Base-by-base conservation (phyloP, 2,888 invertebrate species). In the Caenorhabditis imperialis region DNA sequence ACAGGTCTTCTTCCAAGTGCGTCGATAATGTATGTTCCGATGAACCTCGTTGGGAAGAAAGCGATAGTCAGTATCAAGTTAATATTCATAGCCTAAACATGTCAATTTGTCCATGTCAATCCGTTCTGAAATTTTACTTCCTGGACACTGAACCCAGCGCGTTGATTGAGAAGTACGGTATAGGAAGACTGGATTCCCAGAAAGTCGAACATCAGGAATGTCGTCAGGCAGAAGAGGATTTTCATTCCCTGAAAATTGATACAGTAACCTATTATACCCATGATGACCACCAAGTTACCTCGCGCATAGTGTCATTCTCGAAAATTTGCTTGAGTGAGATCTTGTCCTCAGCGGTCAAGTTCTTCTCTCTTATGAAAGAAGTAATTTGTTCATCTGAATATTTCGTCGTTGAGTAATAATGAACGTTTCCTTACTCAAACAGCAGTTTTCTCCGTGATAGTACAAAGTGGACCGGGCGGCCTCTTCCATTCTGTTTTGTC, bases 21-120 rank as follows among this genome's bases (percentile, higher is more conserved):
- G 25, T 79, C 79, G 16, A 79, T 72, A 3, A 79, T 51, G 23
- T 65, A 55, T 3, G 77, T 72, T 25, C 79, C 79, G 14, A 75
- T 44, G 20, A 79, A 60, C 22, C 65, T 48, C 4, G 74, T 51
- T 3, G 79, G 79, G 53, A 62, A 58, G 20, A 63, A 69, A 1
- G 69, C 7, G 2, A 79, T 38, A 6, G 69, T 35, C 6, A 77
- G 33, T 1, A 77, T 18, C 8, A 77, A 30, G 5, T 67, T 76
- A 14, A 74, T 37, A 8, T 57, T 57, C 65, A 78, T 51, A 3
- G 71, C 16, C 75, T 75, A 42, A 27, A 48, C 4, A 40, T 30
- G 30, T 3, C n/a, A 16, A 22, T 45, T 33, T 45, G 7, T 33
- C 23, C 22, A 25, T 16, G 20, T 2, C 14, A 53, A 2, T n/a